Conservation (phyloP, 2,888 invertebrate genomes). For the Aradus depressus region DNA sequence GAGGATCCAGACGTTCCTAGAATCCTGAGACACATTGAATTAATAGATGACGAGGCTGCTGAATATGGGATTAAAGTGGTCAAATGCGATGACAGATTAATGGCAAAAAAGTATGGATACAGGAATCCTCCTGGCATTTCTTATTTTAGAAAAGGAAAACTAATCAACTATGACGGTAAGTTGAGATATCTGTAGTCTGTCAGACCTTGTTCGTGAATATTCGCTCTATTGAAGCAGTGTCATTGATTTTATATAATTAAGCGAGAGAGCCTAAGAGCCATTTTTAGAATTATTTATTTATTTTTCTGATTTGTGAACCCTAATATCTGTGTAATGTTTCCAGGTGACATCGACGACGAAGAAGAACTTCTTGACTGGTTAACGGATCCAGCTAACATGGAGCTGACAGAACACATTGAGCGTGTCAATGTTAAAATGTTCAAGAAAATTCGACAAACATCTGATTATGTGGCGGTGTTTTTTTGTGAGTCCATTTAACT, state of each 20-base stretch:
- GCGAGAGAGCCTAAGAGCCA: too few species aligned
- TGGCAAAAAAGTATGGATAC: constrained; percentile 89
- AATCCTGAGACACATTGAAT: constrained; percentile 71
- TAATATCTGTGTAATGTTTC: constrained; percentile 7
- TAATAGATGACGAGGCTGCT: constrained; percentile 83
- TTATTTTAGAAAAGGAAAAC: constrained; percentile 77
- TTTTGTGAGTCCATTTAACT: constrained; percentile 60
- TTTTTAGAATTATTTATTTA: not conserved
- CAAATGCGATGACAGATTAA: constrained; percentile 73
- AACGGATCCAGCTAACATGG: constrained; percentile 88
- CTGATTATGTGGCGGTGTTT: constrained; percentile 83
- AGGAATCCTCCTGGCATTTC: constrained; percentile 82
- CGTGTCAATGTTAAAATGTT: constrained; percentile 88
- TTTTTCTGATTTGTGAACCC: not conserved
- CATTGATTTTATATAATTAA: too few species aligned
- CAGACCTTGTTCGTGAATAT: too few species aligned
- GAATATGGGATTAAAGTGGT: constrained; percentile 87
- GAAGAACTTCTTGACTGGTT: constrained; percentile 83
- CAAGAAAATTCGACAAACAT: constrained; percentile 74
- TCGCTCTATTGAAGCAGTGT: too few species aligned
- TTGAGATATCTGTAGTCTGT: too few species aligned
- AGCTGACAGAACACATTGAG: constrained; percentile 83
- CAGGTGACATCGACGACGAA: constrained; percentile 77
- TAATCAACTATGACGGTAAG: constrained; percentile 72
- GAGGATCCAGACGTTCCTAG: constrained; percentile 69